Evolutionary conservation across 2,888 invertebrate genomes (phyloP), one percentile per base, ranked within the genome.

Genomic region (Scaptomyza polygonia): DNA sequence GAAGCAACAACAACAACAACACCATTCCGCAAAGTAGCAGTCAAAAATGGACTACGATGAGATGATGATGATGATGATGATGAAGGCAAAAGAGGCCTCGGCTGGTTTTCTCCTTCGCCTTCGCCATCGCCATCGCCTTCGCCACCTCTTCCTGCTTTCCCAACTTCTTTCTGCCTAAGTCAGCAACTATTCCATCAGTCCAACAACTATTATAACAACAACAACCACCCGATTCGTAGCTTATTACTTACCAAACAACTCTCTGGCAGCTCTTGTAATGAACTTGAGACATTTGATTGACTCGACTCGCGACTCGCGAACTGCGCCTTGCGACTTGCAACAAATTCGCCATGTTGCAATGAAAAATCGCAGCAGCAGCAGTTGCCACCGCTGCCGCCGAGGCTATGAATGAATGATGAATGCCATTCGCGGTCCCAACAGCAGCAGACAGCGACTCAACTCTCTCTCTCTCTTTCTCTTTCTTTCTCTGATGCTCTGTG

Each of bases 351-450:
- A 85, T 79, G 73, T 82, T 83, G 76, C 69, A 73, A 82, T 73
- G 68, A 79, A 79, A 80, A 83, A 80, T 75, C 67, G 54, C 72
- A 47, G 67, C 61, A 14, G 14, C 36, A 34, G n/a, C 34, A 59
- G 54, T 45, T 34, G n/a, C 39, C 39, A 16, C 14, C 36, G 3
- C 6, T 6, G 34, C 34, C 61, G 21, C 64, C 51, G 55, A 63
- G 68, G 77, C 83, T 79, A 76, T 83, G 86, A 81, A 86, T 85
- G 84, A 85, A 85, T 86, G 86, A 86, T 86, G 86, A 76, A 83
- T 85, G 67, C 72, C 78, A 67, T 63, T 66, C 48, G 62, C 39
- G 52, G 62, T 57, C 34, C 56, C 68, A 55, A 14, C 5, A 11
- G 5, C 12, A 25, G 34, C 32, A 48, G 32, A 42, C 63, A 32